phyloP scores from a whole-genome alignment of 2,797 vertebrate species.

The Ctenochaetus hawaiiensis region DNA sequence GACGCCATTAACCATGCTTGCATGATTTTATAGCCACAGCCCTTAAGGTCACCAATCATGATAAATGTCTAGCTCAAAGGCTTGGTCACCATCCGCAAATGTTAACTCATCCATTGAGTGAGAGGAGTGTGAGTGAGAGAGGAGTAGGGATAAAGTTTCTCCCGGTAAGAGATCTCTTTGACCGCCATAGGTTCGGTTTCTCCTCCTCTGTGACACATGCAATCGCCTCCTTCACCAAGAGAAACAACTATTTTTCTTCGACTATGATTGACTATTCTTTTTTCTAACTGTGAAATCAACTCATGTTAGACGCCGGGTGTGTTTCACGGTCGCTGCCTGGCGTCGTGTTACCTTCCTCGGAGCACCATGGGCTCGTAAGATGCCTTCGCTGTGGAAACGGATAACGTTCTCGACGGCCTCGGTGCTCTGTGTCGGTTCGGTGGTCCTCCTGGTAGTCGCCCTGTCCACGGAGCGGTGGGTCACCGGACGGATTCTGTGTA shows the following conservation, averaged over 20 bases:
- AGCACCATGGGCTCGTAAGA: constrained; percentile 84
- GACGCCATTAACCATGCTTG: constrained; percentile 19
- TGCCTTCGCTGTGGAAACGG: constrained; percentile 93
- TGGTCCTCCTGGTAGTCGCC: constrained; percentile 87
- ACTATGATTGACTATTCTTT: constrained; percentile 23
- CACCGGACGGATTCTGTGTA: constrained; percentile 92
- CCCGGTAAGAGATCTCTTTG: constrained; percentile 76
- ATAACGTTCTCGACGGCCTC: constrained; percentile 90
- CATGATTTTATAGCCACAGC: constrained; percentile 37
- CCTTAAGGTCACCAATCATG: constrained; percentile 21
- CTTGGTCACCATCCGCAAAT: constrained; percentile 49
- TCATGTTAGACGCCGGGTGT: constrained; percentile 64
- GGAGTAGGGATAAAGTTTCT: constrained; percentile 80
- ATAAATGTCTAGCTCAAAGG: constrained; percentile 35
- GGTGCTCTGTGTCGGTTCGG: constrained; percentile 89
- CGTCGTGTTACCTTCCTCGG: constrained; percentile 54
- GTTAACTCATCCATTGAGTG: constrained; percentile 47
- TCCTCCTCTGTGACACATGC: constrained; percentile 43
- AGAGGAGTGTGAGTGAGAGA: constrained; percentile 1
- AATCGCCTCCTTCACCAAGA: background rate
- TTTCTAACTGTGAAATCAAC: constrained; percentile 18
- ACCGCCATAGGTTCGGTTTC: constrained; percentile 80
- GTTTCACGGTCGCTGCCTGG: constrained; percentile 51
- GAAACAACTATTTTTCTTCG: background rate
- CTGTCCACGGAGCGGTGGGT: constrained; percentile 92